Percentiles rank a stretch among this genome's conserved stretches.
Conservation (phyloP, 2,888 invertebrate genomes). For the Corbicula japonica region DNA sequence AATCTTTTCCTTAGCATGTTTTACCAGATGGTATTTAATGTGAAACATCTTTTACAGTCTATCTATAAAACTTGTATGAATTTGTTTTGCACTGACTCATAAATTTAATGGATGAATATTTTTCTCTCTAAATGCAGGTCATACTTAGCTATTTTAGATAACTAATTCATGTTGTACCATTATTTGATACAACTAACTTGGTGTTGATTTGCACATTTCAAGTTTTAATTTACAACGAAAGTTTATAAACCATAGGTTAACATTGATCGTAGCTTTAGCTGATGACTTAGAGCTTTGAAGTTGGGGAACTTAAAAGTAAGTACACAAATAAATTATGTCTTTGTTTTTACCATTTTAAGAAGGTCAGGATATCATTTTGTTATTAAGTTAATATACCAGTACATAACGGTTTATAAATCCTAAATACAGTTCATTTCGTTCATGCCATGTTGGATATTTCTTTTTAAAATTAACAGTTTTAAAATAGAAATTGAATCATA, state of each 20-base stretch:
- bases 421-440: no score
- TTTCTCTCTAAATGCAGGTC: constrained; percentile 28
- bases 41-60: constrained; percentile 14
- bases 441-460: no score
- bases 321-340: no score
- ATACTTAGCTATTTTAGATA: constrained; percentile 12
- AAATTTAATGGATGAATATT: constrained; percentile 29
- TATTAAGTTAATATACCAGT: no score
- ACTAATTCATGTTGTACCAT: constrained; percentile 14
- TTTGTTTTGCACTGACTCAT: constrained; percentile 33
- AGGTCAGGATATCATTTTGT: no score
- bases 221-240: constrained; percentile 24
- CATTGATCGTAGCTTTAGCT: constrained; percentile 6
- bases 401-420: no score
- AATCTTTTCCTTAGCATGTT: constrained; percentile 20
- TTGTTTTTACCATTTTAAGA: constrained; percentile 12
- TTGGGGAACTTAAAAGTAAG: not conserved
- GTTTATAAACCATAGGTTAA: constrained; percentile 20
- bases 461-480: no score
- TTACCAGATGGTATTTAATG: constrained; percentile 33
- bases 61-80: constrained; percentile 22
- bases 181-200: constrained; percentile 14
- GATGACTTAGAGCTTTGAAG: constrained; percentile 14
- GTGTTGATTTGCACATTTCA: constrained; percentile 16
- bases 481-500: no score